A percentile compares a stretch with the other conserved stretches of the same genome.
Evolutionary conservation across 2,888 invertebrate species (phyloP).

Genomic region (Didymodactylos carnosus): DNA sequence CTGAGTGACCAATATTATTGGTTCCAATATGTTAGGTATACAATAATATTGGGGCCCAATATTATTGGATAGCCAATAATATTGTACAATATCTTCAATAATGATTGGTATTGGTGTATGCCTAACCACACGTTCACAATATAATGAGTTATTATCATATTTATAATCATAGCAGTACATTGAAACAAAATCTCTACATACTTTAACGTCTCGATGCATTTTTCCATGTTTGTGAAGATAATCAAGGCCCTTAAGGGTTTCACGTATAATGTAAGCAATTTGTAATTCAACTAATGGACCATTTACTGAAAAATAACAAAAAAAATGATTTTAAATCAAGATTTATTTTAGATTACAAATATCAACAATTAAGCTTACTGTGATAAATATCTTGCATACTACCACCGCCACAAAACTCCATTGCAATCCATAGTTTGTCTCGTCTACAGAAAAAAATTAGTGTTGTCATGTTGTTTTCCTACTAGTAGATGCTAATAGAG

Average conservation of each 20-base stretch:
- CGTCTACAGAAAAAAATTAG: conserved; percentile 36
- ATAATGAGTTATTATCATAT: too few relatives aligned
- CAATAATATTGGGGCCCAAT: too few relatives aligned
- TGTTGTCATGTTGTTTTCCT: neutral
- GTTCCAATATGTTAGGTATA: too few relatives aligned
- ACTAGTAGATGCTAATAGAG: too few relatives aligned
- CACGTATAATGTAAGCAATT: conserved; percentile 91
- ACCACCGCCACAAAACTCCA: conserved; percentile 98
- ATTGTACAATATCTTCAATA: too few relatives aligned
- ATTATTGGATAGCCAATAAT: too few relatives aligned
- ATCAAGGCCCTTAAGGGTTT: conserved; percentile 76
- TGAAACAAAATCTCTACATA: neutral
- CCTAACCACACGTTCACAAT: too few relatives aligned
- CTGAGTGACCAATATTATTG: too few relatives aligned
- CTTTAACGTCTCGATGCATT: conserved; percentile 66
- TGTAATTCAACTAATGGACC: conserved; percentile 81
- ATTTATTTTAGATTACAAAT: too few relatives aligned
- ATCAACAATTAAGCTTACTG: conserved; percentile 40
- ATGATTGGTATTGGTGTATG: too few relatives aligned
- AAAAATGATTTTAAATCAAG: conserved; percentile 10
- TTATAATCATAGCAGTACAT: too few relatives aligned
- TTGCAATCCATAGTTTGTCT: conserved; percentile 96
- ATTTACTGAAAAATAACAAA: conserved; percentile 48
- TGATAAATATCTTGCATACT: conserved; percentile 95
- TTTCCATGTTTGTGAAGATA: conserved; percentile 90